Conservation (phyloP, 2,888 invertebrate genomes). For the Nymphalis urticae region DNA sequence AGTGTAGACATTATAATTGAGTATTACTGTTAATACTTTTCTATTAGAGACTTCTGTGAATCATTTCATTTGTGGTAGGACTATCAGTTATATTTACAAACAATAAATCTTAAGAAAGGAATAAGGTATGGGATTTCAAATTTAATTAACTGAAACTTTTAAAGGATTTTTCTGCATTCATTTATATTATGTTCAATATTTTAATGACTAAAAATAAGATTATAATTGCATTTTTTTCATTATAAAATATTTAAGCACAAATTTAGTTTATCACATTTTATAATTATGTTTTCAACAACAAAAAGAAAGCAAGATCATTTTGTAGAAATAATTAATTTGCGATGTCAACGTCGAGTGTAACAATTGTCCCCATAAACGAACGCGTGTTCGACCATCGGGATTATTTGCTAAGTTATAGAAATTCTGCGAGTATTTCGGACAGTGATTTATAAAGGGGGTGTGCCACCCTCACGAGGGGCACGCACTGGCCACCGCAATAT, state of each 20-base stretch:
- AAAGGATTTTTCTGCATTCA: too few relatives aligned
- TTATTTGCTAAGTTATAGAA: constrained; percentile 64
- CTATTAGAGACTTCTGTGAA: not conserved
- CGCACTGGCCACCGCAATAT: constrained; percentile 60
- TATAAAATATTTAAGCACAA: not conserved
- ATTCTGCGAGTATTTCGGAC: constrained; percentile 74
- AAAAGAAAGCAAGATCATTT: constrained; percentile 27
- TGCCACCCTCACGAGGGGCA: constrained; percentile 71
- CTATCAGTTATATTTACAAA: not conserved
- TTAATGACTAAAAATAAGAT: too few relatives aligned
- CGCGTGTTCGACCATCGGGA: constrained; percentile 56
- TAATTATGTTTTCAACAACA: not conserved
- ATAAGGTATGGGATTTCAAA: too few relatives aligned
- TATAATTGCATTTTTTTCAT: too few relatives aligned
- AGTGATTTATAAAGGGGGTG: constrained; percentile 81
- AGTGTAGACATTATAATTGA: constrained; percentile 65
- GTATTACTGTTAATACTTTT: constrained; percentile 69
- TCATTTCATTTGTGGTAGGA: not conserved
- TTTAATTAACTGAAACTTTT: too few relatives aligned
- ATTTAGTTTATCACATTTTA: not conserved
- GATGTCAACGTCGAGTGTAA: constrained; percentile 51
- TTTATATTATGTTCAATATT: too few relatives aligned
- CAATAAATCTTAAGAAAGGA: too few relatives aligned
- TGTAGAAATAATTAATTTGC: constrained; percentile 60
- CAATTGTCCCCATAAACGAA: constrained; percentile 59